Base-by-base conservation (phyloP, 2,888 invertebrate species). In the Harpalus rubripes region DNA sequence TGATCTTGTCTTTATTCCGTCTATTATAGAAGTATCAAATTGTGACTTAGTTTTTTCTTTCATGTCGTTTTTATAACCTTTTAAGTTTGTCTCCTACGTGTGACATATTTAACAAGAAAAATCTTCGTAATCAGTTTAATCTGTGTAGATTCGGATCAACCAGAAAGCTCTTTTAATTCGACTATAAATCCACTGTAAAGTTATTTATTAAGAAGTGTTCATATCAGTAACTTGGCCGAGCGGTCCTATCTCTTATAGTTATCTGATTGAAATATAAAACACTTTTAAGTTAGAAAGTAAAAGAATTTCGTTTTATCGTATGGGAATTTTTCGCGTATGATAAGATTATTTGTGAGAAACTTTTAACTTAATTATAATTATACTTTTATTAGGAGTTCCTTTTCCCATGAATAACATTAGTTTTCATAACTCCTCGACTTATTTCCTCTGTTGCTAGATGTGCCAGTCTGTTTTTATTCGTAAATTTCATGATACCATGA, bases 201-300 rank as follows among this genome's bases (percentile, higher is more conserved):
- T 52, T 52, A 52, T 52, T 52, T 52, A 52, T 52, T 32, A 52
- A 12, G 44, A 52, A 52, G 12, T 12, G 44, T 52, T 52, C 44
- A 52, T 52, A 52, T 52, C 44, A 52, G 44, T 2, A 52, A 12
- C 44, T 10, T 52, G 44, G 7, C 4, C 12, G 32, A 4, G 32
- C 32, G 7, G 44, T 52, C 44, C 44, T 52, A 52, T 52, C 44
- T 52, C 32, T 52, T 3, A 52, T 52, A 52, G 44, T 52, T 52
- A 52, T 52, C 44, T 52, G 44, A 52, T 52, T 12, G 44, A 52
- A 52, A 10, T 52, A 12, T 52, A 52, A 52, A 52, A 52, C 44
- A 52, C 44, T 52, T 52, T 52, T 52, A 52, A 52, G 44, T 52
- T 52, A 52, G 44, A 52, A 52, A 52, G 44, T 52, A 52, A 52